A percentile compares a stretch with the other conserved stretches of the same genome.
Conservation (phyloP, 37 sponge, comb jelly and placozoan species). For the Aplysina aerophoba region DNA sequence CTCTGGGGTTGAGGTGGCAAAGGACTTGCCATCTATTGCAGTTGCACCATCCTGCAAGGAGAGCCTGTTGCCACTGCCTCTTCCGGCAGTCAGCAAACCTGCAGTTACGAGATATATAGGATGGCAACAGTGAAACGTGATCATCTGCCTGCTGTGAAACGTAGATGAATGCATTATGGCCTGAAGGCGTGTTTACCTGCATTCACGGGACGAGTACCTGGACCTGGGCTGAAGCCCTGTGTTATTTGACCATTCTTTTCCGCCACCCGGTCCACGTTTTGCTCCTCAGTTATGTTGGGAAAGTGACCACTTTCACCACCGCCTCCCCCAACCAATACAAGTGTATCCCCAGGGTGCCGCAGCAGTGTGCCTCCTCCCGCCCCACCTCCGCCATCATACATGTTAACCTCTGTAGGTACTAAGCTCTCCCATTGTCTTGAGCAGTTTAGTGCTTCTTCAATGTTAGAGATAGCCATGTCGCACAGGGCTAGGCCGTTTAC, state of each 20-base stretch:
- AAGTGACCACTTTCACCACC: constrained; percentile 26
- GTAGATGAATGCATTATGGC: too few relatives aligned
- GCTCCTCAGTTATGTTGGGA: neutral
- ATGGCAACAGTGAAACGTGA: too few relatives aligned
- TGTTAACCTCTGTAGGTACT: neutral
- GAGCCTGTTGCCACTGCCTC: neutral
- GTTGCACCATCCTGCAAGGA: neutral
- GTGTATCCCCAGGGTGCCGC: neutral
- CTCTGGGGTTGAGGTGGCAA: neutral
- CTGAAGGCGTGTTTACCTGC: too few relatives aligned
- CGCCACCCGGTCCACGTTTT: neutral
- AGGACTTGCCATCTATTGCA: constrained; percentile 1
- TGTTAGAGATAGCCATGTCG: neutral
- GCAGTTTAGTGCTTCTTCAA: constrained; percentile 17
- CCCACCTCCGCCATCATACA: constrained; percentile 48
- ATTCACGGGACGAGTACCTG: too few relatives aligned
- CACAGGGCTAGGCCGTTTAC: neutral
- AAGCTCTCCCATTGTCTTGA: neutral
- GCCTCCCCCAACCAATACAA: constrained; percentile 53
- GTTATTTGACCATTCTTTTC: neutral
- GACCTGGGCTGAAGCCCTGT: too few relatives aligned
- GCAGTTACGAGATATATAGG: neutral
- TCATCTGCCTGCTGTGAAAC: too few relatives aligned
- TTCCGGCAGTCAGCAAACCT: constrained; percentile 26
- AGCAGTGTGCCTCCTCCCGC: constrained; percentile 70